Base-by-base conservation (phyloP, 2,113 vertebrate genomes). In the Actenoides lindsayi region DNA sequence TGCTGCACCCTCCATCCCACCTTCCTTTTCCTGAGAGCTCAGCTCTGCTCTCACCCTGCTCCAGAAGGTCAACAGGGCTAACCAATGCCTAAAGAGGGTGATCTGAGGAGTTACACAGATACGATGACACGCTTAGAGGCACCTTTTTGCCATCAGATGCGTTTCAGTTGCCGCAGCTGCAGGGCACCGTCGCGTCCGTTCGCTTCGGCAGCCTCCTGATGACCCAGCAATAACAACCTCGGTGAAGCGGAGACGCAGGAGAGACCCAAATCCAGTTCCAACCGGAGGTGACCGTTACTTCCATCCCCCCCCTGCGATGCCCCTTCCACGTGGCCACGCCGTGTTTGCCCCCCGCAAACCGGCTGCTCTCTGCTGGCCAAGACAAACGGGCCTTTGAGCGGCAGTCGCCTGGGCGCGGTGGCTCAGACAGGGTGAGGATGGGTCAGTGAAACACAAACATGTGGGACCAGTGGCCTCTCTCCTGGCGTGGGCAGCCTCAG, bases 141-240 rank as follows among this genome's bases (percentile, higher is more conserved):
- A 60, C 77, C 33, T 60, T 59, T 77, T 6, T 24, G 57, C 27
- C 74, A 85, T 0, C 60, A 60, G 60, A 6, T 37, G 63, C 24
- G 16, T 39, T n/a, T 64, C 56, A 50, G 59, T 5, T n/a, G 18
- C 2, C 1, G 15, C 23, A 42, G 53, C 51, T 18, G 7, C 57
- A 62, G 59, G 35, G 16, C 3, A 8, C 28, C 6, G 1, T 3
- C 13, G 4, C 0, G 0, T 6, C 83, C 16, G 2, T 68, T 41
- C 28, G 51, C 75, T 42, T 41, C 77, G 11, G 8, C 41, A 33
- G 48, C 74, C 31, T 7, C 2, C 30, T 21, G 30, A 20, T 44
- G n/a, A 13, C 42, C 3, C 60, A 11, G 63, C 46, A 10, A 1
- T 19, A 33, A 44, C 57, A 21, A 3, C 17, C 51, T 57, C 33